phyloP scores from a whole-genome alignment of 2,797 vertebrate species.

The Manis javanica region DNA sequence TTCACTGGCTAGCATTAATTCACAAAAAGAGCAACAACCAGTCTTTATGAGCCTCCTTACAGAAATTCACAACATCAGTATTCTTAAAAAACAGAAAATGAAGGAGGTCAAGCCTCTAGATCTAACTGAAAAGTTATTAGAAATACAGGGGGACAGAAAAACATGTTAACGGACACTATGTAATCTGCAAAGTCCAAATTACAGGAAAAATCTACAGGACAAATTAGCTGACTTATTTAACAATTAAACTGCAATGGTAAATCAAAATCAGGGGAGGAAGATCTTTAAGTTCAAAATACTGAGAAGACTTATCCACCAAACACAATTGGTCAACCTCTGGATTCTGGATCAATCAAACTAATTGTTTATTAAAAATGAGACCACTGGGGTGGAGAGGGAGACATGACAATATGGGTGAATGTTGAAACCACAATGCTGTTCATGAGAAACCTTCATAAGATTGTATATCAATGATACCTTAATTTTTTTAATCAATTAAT shows the following conservation, averaged over 20 bases:
- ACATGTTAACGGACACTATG: not conserved
- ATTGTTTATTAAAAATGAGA: not conserved
- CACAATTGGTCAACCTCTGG: not conserved
- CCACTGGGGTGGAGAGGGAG: not conserved
- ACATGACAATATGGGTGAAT: no score
- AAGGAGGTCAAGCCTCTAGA: not conserved
- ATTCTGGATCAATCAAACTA: not conserved
- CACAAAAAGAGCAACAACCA: not conserved
- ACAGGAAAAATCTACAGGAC: not conserved
- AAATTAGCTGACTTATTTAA: not conserved
- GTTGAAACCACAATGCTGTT: no score
- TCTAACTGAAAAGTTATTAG: not conserved
- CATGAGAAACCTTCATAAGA: no score
- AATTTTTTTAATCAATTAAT: no score
- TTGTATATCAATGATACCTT: no score
- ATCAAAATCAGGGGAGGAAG: not conserved
- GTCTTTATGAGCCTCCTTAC: not conserved
- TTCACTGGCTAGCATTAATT: not conserved
- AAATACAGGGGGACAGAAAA: not conserved
- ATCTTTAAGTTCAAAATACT: not conserved
- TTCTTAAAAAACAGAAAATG: not conserved
- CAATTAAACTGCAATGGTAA: not conserved
- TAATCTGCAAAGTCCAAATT: not conserved
- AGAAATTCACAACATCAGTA: not conserved
- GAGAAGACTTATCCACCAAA: not conserved